Base-by-base conservation (phyloP, 1,140 invertebrate genomes). In the Rhizoglyphus robini region DNA sequence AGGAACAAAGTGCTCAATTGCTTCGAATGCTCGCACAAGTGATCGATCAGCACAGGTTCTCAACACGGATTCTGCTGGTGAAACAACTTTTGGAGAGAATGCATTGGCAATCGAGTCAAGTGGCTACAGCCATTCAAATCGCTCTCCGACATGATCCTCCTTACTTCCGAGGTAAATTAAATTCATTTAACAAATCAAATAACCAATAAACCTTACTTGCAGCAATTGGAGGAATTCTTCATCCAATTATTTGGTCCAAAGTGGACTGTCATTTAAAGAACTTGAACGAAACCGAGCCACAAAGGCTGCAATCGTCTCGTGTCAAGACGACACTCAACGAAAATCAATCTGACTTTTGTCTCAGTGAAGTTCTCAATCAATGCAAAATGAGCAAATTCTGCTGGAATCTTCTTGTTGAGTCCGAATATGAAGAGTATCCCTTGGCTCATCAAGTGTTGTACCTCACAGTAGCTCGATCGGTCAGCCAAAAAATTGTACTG, bases 401-500 rank as follows among this genome's bases (percentile, higher is more conserved):
- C 30, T 65, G 63, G 63, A 65, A 51, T 13, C 57, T 65, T 11
- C n/a, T 65, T 15, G 63, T 34, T 18, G 48, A 13, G 15, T 4
- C n/a, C 11, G 57, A 27, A 4, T 63, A 32, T 32, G 15, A 62
- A 59, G 63, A 63, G 18, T 65, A 65, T 62, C 63, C 11, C 29
- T 32, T 65, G 63, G 11, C 63, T 36, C 63, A 65, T 27, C 63
- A 65, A 34, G 36, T 63, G 3, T 63, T 65, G 20, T 65, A 65
- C 30, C 49, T 65, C 20, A 34, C 18, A n/a, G 63, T 65, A 25
- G 63, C 11, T 8, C 18, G n/a, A 31, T 30, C 8, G 63, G 31
- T 62, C 4, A 27, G 8, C 8, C 18, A 13, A 25, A 11, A 65
- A 64, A 65, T 15, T 59, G 18, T 11, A 65, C 4, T 41, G 32